Evolutionary conservation across 2,888 invertebrate species (phyloP).

Genomic region (Sinohyriopsis cumingii): DNA sequence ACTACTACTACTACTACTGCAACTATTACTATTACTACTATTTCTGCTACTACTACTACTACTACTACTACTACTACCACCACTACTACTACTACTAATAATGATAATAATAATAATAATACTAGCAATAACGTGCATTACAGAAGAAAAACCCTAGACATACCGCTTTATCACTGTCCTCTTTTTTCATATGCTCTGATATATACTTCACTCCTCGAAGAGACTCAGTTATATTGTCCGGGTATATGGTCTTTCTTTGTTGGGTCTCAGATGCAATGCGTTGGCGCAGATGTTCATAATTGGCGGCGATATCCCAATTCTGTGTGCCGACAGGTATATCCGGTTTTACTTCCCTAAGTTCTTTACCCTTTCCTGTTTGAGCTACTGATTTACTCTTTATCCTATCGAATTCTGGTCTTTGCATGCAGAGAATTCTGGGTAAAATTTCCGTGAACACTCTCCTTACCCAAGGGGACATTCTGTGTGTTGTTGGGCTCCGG

Average conservation of each 20-base stretch:
- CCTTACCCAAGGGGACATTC: slow-evolving; percentile 97
- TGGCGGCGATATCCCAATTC: background rate
- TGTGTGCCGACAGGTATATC: background rate
- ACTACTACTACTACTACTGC: too few species aligned
- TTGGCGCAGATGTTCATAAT: slow-evolving; percentile 18
- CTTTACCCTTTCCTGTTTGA: slow-evolving; percentile 60
- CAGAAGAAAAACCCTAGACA: slow-evolving; percentile 11
- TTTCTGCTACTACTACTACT: too few species aligned
- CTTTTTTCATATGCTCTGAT: slow-evolving; percentile 59
- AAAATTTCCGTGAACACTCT: slow-evolving; percentile 94
- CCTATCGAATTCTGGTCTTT: slow-evolving; percentile 78
- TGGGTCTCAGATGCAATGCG: slow-evolving; percentile 12
- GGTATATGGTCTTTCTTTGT: slow-evolving; percentile 38
- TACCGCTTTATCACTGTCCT: slow-evolving; percentile 58
- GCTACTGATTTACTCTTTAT: slow-evolving; percentile 35
- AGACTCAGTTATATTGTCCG: slow-evolving; percentile 56
- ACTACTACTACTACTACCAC: too few species aligned
- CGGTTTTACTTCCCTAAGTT: slow-evolving; percentile 48
- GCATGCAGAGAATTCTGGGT: slow-evolving; percentile 92
- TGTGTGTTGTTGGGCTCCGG: slow-evolving; percentile 96
- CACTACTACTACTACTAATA: too few species aligned
- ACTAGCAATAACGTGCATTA: too few species aligned
- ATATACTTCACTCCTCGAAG: slow-evolving; percentile 58
- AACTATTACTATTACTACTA: too few species aligned
- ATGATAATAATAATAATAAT: too few species aligned